These are phyloP conservation scores for Noctua janthina DNA, from an alignment of 2,888 invertebrate genomes.

Conservation along the genomic window DNA sequence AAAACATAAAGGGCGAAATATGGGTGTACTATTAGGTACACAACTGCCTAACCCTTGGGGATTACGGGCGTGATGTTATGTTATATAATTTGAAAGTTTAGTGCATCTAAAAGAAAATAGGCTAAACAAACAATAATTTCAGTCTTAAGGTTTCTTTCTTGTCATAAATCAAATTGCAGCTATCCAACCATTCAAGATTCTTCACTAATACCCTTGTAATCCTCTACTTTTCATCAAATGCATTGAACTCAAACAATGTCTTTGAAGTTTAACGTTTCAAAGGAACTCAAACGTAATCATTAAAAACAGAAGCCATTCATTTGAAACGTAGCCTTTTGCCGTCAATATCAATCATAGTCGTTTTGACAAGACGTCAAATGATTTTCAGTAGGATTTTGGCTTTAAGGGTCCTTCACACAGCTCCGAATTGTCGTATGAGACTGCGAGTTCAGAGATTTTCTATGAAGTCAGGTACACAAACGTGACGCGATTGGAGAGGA, in stretches of 20 bases:
- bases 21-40: too few species aligned
- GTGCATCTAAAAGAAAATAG: neutral
- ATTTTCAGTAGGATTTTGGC: conserved; percentile 45
- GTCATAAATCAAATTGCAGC: conserved; percentile 40
- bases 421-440: neutral
- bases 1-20: too few species aligned
- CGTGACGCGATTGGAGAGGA: neutral
- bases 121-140: neutral
- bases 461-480: too few species aligned
- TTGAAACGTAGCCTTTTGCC: conserved; percentile 52
- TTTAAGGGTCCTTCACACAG: neutral
- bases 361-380: conserved; percentile 62
- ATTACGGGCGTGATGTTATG: too few species aligned
- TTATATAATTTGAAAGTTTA: neutral
- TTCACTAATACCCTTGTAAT: conserved; percentile 32
- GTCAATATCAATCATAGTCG: conserved; percentile 61
- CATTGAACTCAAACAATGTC: conserved; percentile 55
- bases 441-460: neutral
- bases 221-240: conserved; percentile 54
- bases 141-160: neutral
- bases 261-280: conserved; percentile 51
- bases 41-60: too few species aligned
- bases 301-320: conserved; percentile 59
- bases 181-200: conserved; percentile 26
- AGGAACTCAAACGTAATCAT: conserved; percentile 53